Percentiles rank a stretch among this genome's conserved stretches.
Evolutionary conservation across 2,113 vertebrate species (phyloP).

Genomic region (Erpornis zantholeuca): DNA sequence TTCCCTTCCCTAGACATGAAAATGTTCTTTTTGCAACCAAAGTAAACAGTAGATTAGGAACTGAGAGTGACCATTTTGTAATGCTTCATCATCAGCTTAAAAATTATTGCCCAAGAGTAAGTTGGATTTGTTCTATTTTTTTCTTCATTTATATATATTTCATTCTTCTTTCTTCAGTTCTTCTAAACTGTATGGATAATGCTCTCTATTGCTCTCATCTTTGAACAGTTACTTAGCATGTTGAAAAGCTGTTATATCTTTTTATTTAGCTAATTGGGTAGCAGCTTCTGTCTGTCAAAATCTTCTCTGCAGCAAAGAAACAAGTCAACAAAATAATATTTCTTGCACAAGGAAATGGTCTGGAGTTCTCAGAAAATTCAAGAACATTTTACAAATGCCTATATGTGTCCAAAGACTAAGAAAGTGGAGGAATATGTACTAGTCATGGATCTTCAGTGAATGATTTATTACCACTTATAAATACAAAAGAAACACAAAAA

Average conservation of each 20-base stretch:
- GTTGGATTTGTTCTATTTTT: accelerated
- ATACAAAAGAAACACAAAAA: neutral
- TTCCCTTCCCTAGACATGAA: neutral
- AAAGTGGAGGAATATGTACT: neutral
- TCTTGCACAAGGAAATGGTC: neutral
- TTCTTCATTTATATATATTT: neutral
- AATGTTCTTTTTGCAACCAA: neutral
- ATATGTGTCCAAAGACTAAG: neutral
- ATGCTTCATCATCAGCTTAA: neutral
- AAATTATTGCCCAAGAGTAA: neutral
- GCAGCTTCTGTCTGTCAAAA: neutral
- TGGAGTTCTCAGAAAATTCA: neutral
- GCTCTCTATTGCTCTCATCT: neutral
- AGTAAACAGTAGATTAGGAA: neutral
- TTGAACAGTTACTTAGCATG: neutral
- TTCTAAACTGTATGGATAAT: neutral
- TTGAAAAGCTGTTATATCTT: neutral
- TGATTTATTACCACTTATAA: neutral
- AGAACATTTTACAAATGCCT: neutral
- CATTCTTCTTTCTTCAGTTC: neutral
- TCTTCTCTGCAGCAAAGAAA: neutral
- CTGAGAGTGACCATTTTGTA: neutral
- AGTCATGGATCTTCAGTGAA: neutral
- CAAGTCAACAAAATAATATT: neutral
- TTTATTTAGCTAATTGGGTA: neutral